Percentiles rank a stretch among this genome's conserved stretches.
These are phyloP conservation scores for Belgica antarctica DNA, from an alignment of 2,888 invertebrate genomes.

Conservation along the genomic window DNA sequence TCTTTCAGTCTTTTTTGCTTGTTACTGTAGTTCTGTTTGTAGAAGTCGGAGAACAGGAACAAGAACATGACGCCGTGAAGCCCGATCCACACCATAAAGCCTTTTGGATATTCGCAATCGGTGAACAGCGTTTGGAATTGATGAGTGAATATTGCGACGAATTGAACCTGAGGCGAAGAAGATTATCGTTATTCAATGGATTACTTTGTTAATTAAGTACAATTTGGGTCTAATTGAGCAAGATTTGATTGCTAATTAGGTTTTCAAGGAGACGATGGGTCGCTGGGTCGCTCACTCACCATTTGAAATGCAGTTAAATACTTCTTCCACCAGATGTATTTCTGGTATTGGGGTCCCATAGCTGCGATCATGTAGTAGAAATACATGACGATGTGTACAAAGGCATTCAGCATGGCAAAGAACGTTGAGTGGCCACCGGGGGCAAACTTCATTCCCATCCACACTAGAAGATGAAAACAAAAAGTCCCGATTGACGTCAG, in stretches of 20 bases:
- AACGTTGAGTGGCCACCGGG: slow-evolving; percentile 97
- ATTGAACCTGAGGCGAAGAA: slow-evolving; percentile 72
- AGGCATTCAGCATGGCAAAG: slow-evolving; percentile 89
- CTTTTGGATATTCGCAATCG: slow-evolving; percentile 87
- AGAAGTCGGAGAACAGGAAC: slow-evolving; percentile 92
- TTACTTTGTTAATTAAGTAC: neutral
- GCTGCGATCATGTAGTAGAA: slow-evolving; percentile 95
- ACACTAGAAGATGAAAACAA: slow-evolving; percentile 57
- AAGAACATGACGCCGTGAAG: slow-evolving; percentile 91
- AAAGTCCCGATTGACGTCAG: neutral
- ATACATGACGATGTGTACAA: slow-evolving; percentile 97
- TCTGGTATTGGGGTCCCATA: slow-evolving; percentile 88
- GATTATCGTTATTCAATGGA: neutral
- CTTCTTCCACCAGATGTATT: slow-evolving; percentile 97
- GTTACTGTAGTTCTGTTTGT: slow-evolving; percentile 73
- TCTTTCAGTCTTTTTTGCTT: slow-evolving; percentile 35
- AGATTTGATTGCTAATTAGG: neutral
- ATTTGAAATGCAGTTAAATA: slow-evolving; percentile 94
- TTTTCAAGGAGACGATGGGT: neutral
- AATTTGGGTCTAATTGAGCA: neutral
- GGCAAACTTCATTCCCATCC: slow-evolving; percentile 94
- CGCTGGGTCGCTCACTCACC: too few relatives aligned
- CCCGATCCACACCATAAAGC: slow-evolving; percentile 92
- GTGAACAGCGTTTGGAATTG: slow-evolving; percentile 87
- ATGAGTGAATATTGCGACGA: slow-evolving; percentile 86